Evolutionary conservation across 1,140 invertebrate genomes (phyloP), one percentile per base, ranked within the genome.

Genomic region (Drosophila pallidifrons): DNA sequence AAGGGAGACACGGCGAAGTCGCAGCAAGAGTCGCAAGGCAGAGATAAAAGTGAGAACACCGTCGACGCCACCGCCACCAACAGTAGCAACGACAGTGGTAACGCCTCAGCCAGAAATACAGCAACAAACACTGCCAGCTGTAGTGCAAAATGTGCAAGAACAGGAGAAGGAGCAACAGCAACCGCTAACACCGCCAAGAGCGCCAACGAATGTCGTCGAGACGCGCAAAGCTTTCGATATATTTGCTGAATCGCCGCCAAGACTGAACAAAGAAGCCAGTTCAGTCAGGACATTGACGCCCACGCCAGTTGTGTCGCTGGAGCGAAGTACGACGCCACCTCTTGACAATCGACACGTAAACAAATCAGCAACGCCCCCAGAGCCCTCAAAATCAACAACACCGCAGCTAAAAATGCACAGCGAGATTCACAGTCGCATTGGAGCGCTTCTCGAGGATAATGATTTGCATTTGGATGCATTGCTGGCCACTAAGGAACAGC

Each of bases 221-320:
- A 15, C 58, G 15, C 16, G 57, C 13, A 76, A 78, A 57, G 45
- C 51, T 0, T 82, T 70, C 38, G 89, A 91, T 61, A 91, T 91
- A 64, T 91, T 91, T 15, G 89, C 89, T 38, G 89, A 91, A 32
- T 91, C 89, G 10, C 89, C 89, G 46, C 89, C 89, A 82, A 81
- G 86, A 89, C 51, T 68, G 69, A 89, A 64, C 60, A 81, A 76
- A 65, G 64, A 63, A 3, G 8, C 4, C 5, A 71, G 59, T 20
- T 52, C 45, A 57, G 43, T 7, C 6, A 1, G 5, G 28, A 57
- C 35, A 38, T 7, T 10, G 35, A 11, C 5, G 43, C 16, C 5
- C 25, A 45, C 59, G 11, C 13, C 68, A 47, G 43, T 35, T 54
- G 46, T 20, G 25, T n/a, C 16, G 7, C 20, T 38, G 2, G 67